These are phyloP conservation scores for Cinclus cinclus DNA, from an alignment of 2,113 vertebrate species.

Conservation along the genomic window DNA sequence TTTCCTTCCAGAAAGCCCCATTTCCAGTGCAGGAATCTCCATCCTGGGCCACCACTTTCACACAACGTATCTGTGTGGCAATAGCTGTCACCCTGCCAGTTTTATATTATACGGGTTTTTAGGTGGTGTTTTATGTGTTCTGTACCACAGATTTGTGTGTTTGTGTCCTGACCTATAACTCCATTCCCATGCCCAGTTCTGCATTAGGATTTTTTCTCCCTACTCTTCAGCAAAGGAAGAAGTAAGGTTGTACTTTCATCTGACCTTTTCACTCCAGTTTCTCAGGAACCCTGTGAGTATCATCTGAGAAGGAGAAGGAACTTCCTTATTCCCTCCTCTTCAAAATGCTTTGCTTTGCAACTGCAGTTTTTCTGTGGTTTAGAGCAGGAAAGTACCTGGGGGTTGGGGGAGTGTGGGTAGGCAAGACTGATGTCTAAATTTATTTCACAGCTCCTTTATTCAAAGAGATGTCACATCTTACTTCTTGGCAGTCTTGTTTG, in stretches of 20 bases:
- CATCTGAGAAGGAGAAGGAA: background rate
- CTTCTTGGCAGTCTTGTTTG: slow-evolving; percentile 6
- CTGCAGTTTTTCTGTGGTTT: background rate
- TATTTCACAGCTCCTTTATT: slow-evolving; percentile 7
- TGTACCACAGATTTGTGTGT: fast-evolving
- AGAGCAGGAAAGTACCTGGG: slow-evolving; percentile 8
- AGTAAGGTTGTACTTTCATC: background rate
- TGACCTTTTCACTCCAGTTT: background rate
- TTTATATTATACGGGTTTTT: background rate
- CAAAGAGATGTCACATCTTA: background rate
- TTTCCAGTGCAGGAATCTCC: background rate
- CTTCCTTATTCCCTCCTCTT: background rate
- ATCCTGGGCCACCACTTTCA: background rate
- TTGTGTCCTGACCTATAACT: background rate
- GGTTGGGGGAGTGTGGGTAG: background rate
- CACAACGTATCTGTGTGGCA: fast-evolving
- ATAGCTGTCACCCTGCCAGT: background rate
- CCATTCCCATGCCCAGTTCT: background rate
- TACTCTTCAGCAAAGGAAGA: background rate
- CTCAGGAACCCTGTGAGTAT: background rate
- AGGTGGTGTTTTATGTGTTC: background rate
- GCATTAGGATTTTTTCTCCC: background rate
- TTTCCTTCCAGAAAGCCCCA: background rate
- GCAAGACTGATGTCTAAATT: background rate
- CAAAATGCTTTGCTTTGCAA: background rate